These are phyloP conservation scores for Nycticebus coucang DNA, from an alignment of 2,113 vertebrate species.

Conservation along the genomic window DNA sequence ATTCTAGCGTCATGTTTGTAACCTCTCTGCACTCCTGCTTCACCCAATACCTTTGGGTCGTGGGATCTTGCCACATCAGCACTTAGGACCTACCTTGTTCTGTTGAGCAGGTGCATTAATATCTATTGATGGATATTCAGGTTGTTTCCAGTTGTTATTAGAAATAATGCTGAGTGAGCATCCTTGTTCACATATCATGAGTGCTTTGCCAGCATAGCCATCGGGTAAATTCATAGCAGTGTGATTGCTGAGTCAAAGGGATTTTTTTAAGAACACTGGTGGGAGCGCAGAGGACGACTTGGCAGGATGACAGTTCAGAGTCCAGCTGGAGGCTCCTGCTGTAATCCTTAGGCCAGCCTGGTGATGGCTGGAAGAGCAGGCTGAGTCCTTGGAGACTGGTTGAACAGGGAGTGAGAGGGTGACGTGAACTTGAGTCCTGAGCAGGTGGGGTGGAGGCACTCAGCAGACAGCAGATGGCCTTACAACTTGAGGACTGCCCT, in stretches of 20 bases:
- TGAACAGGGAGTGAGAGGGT: not conserved
- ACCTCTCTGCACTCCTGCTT: not conserved
- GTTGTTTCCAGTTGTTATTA: not conserved
- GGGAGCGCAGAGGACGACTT: not conserved
- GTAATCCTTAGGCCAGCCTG: not conserved
- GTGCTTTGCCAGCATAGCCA: not conserved
- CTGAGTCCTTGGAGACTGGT: not conserved
- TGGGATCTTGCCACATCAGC: not conserved
- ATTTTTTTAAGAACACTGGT: not conserved
- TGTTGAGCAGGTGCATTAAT: not conserved
- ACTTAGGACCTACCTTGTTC: not conserved
- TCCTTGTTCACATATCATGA: not conserved
- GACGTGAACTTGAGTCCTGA: not conserved
- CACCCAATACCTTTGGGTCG: not conserved
- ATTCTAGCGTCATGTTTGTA: not conserved
- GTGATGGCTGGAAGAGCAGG: not conserved
- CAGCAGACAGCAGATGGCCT: not conserved
- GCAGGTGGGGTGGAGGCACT: rapidly evolving
- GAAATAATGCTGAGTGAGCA: not conserved
- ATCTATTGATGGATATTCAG: not conserved
- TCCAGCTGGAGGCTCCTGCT: not conserved
- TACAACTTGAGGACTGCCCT: not conserved
- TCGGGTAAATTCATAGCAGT: not conserved
- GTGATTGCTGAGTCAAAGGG: constrained; percentile 48
- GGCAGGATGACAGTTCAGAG: not conserved